Conservation (phyloP, 2,888 invertebrate species). For the Villa cingulata region DNA sequence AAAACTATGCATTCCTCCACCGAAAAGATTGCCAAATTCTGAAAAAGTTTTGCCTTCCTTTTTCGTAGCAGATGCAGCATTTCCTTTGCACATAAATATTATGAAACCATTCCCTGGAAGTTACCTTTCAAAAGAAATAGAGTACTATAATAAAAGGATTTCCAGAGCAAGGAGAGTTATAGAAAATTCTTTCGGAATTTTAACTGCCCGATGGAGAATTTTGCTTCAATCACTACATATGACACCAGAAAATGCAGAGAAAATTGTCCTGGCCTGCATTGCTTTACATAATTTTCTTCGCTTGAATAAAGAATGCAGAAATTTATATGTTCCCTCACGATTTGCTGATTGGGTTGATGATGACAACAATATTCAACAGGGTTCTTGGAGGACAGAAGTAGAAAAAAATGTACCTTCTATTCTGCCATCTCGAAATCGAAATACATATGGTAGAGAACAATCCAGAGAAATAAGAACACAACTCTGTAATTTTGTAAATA, state of each 20-base stretch:
- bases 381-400: too few relatives aligned
- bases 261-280: slow-evolving; percentile 6
- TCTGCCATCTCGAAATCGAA: not conserved
- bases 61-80: too few relatives aligned
- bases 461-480: not conserved
- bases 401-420: not conserved
- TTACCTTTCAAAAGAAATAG: too few relatives aligned
- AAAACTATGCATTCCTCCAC: not conserved
- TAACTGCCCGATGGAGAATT: slow-evolving; percentile 9
- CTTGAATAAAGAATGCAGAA: not conserved
- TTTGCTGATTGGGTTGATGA: slow-evolving; percentile 1
- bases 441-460: not conserved
- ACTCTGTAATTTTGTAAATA: too few relatives aligned
- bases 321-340: not conserved
- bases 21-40: slow-evolving; percentile 1
- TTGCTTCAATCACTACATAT: slow-evolving; percentile 7
- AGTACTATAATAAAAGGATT: too few relatives aligned
- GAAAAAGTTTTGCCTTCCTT: not conserved
- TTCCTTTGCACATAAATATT: too few relatives aligned
- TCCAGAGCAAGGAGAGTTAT: too few relatives aligned
- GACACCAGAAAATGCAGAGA: slow-evolving; percentile 9
- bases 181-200: slow-evolving; percentile 5
- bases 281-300: slow-evolving; percentile 8
- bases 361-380: not conserved
- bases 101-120: not conserved